Conservation (phyloP, 2,113 vertebrate species). For the Edolisoma coerulescens region DNA sequence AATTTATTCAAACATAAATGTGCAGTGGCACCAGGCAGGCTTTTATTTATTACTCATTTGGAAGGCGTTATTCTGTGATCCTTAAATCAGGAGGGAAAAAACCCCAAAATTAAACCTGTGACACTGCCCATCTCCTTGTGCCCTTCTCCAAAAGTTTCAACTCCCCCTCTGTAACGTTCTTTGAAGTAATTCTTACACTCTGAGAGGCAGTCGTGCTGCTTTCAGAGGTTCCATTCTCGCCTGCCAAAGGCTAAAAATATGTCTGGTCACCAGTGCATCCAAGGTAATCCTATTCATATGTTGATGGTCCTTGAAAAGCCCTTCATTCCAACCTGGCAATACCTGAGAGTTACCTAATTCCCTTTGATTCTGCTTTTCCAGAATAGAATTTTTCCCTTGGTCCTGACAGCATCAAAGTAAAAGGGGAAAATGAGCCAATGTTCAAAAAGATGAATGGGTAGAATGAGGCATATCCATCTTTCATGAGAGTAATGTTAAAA, state of each 20-base stretch:
- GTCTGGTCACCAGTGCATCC: constrained; percentile 36
- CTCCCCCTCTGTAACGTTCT: not conserved
- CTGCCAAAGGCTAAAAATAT: constrained; percentile 44
- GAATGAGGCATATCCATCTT: not conserved
- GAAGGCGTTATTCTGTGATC: not conserved
- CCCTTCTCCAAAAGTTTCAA: not conserved
- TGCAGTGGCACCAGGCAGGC: not conserved
- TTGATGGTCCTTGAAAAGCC: constrained; percentile 25
- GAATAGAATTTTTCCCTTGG: not conserved
- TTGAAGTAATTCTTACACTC: not conserved
- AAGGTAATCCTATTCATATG: constrained; percentile 40
- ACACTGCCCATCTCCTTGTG: not conserved
- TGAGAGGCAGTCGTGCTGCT: not conserved
- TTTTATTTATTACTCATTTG: not conserved
- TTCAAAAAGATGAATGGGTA: not conserved
- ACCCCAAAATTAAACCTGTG: not conserved
- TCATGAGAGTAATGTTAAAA: not conserved
- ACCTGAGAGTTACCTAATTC: not conserved
- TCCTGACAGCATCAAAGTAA: not conserved
- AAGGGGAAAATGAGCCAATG: not conserved
- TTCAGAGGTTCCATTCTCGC: not conserved
- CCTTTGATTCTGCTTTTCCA: not conserved
- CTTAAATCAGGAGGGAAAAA: not conserved
- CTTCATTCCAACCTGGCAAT: constrained; percentile 13
- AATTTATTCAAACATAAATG: not conserved